phyloP scores from a whole-genome alignment of 2,797 vertebrate genomes.

The Sphenopsis melanotis region DNA sequence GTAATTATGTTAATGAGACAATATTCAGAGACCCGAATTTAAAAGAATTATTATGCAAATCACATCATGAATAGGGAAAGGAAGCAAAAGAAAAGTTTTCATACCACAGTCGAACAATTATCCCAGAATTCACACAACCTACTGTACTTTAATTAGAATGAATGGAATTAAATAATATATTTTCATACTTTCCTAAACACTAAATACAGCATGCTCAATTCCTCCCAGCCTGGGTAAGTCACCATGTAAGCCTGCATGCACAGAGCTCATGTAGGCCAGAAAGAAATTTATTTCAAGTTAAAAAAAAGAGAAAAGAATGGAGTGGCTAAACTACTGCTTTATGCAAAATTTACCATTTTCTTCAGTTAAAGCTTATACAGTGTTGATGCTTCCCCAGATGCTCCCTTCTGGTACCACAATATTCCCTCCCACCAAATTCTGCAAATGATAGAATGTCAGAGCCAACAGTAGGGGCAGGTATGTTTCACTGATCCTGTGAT shows the following conservation, averaged over 20 bases:
- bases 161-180: neutral
- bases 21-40: conserved; percentile 15
- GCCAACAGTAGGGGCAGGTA: accelerated
- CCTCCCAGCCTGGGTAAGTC: neutral
- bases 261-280: neutral
- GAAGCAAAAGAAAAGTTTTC: neutral
- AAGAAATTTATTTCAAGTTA: neutral
- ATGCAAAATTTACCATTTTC: neutral
- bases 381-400: neutral
- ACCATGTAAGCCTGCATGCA: accelerated
- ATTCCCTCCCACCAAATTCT: neutral
- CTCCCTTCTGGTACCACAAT: neutral
- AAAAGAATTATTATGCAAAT: conserved; percentile 58
- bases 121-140: neutral
- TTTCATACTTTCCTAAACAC: neutral
- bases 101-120: neutral
- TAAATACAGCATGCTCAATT: neutral
- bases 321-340: neutral
- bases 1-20: conserved; percentile 61
- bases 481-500: neutral
- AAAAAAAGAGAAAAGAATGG: neutral
- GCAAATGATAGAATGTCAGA: neutral
- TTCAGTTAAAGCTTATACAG: neutral
- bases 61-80: neutral
- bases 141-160: conserved; percentile 18